Base-by-base conservation (phyloP, 2,888 invertebrate species). In the Rambutsinella grinnellia region DNA sequence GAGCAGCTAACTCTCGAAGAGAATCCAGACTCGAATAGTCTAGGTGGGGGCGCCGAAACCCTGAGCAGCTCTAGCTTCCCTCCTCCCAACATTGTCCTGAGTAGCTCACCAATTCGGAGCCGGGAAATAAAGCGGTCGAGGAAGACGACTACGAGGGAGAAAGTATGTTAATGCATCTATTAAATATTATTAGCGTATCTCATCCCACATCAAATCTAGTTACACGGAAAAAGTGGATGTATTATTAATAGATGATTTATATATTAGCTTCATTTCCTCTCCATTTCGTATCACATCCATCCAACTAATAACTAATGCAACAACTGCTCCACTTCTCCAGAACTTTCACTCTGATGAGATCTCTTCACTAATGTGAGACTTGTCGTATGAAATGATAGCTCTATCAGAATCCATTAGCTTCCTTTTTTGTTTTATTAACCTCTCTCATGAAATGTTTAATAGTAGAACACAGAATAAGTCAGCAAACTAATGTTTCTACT, bases 1-100 rank as follows among this genome's bases (percentile, higher is more conserved):
- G 83, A 83, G 63, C 83, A 83, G 66, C 78, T 83, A 23, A 82
- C 83, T 19, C 74, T 83, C 6, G 83, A 82, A 54, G 83, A 83
- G 61, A 79, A 79, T 68, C 63, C 69, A 19, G 79, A 79, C 47
- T 70, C 67, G 21, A 75, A 65, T 21, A 71, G 75, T 36, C 23
- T 75, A 23, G 77, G 79, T 15, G 72, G 71, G 26, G 76, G 74
- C 63, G 74, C 70, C 19, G 77, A 76, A 6, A 76, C 61, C 53
- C 56, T 66, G 23, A 72, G 71, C 63, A 68, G 67, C 28, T 78
- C 82, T 49, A 80, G 78, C 51, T 83, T 83, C 57, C 78, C 80
- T 21, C 82, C 82, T 23, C 81, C 82, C 10, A 80, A 76, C 57
- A 72, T 83, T 46, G 61, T 79, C 17, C 49, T 75, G 58, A 79